Base-by-base conservation (phyloP, 2,113 vertebrate species). In the Burhinus oedicnemus region DNA sequence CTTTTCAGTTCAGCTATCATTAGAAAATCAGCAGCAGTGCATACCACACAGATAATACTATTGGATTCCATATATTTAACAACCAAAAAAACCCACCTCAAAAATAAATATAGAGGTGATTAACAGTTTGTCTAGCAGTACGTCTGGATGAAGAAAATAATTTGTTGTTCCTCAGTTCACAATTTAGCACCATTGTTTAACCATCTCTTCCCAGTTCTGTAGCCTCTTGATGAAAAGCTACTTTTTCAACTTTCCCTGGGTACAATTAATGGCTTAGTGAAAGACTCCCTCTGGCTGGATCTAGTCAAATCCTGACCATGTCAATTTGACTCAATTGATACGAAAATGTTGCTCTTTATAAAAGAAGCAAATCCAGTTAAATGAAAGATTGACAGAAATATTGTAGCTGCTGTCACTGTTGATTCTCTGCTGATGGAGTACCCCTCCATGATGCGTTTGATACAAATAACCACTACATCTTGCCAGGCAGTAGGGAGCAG, bases 21-120 rank as follows among this genome's bases (percentile, higher is more conserved):
- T 12, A 83, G 21, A 69, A 83, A 77, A 90, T 26, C 61, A 76
- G 38, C 32, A 82, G 76, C 60, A 51, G n/a, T 8, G 22, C 0
- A 0, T 25, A 19, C 12, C 0, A 0, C 45, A 87, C 29, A 76
- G 62, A 21, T 38, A 82, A 60, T 49, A 49, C 23, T 30, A 22
- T 1, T 71, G 36, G 18, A 57, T 44, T 70, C 34, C 40, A 70
- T 30, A n/a, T 22, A 68, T 38, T 66, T 57, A 92, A 52, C 25
- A 66, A 77, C 6, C 3, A 51, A 34, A 42, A 64, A 47, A 57
- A 3, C 0, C 0, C 29, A 27, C 26, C 11, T 10, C 26, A 44
- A 57, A 90, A 89, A 78, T 42, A 61, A 82, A 86, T 23, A 76
- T 0, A 76, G 44, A 76, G 11, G 18, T 11, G 9, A 76, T 11